phyloP scores from a whole-genome alignment of 2,888 invertebrate genomes.

The Bombylius major region DNA sequence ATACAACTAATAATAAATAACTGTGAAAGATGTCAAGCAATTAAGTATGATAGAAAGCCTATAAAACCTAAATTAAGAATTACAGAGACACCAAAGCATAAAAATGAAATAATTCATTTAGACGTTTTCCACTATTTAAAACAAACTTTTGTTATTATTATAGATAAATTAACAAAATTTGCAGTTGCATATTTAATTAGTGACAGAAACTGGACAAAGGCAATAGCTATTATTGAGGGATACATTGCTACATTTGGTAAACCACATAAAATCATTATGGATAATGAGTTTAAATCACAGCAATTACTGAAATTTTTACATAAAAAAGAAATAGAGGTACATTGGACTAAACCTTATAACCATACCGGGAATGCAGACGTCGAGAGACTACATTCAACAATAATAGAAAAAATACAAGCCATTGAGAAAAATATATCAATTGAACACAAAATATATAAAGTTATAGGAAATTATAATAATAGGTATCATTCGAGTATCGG shows the following conservation, averaged over 20 bases:
- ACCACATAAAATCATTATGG: conserved; percentile 8
- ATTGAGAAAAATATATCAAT: conserved; percentile 1
- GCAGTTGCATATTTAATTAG: neutral
- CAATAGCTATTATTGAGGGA: too few relatives aligned
- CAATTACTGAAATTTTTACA: conserved; percentile 4
- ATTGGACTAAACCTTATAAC: conserved; percentile 7
- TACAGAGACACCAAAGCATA: neutral
- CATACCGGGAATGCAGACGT: neutral
- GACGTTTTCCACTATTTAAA: neutral
- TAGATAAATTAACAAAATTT: conserved; percentile 9
- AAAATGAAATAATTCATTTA: neutral
- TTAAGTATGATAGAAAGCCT: neutral
- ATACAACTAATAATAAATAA: neutral
- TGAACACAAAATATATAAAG: conserved; percentile 9
- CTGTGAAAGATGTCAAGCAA: neutral
- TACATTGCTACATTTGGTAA: conserved; percentile 3
- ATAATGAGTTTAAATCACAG: conserved; percentile 10
- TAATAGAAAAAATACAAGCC: too few relatives aligned
- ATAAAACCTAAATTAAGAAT: neutral
- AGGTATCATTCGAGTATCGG: conserved; percentile 9
- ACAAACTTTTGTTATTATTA: neutral
- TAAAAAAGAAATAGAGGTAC: conserved; percentile 4
- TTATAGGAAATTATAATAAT: conserved; percentile 11
- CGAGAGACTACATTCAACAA: too few relatives aligned
- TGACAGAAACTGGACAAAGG: too few relatives aligned